Evolutionary conservation across 1,140 invertebrate species (phyloP), one percentile per base, ranked within the genome.

Genomic region (Pachyrhynchus sulphureomaculatus): DNA sequence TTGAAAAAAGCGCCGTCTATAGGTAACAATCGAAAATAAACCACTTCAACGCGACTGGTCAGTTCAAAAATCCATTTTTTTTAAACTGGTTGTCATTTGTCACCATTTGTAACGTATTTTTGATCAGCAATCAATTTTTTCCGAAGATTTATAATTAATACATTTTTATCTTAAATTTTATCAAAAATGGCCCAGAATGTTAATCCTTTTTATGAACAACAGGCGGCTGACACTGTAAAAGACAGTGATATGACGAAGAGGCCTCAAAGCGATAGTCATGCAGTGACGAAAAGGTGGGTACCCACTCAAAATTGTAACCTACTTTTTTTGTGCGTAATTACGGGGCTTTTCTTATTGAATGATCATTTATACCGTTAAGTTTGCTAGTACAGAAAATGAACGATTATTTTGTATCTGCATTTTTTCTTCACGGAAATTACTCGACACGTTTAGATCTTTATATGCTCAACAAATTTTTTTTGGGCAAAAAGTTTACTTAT

Each of bases 261-360:
- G 69, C 79, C 84, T 73, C 81, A 88, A 59, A 88, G 88, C 76
- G 89, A 91, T 75, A 91, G 89, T 81, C 89, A 92, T 79, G 88
- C 89, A 74, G 89, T 92, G 53, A 90, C 87, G 77, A 92, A 91
- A 87, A 86, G 89, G 89, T 90, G 80, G 77, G 79, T 72, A 18
- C 13, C 36, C 6, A 12, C 13, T 20, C 13, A 32, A 57, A 34
- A 23, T 41, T 42, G 4, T 44, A 55, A 24, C 34, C 26, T 62
- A 33, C 15, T 17, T 37, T 44, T 33, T 52, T 54, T 33, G 8
- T 66, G n/a, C n/a, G n/a, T n/a, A n/a, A 8, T 33, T 33, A 33
- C 6, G n/a, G 32, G 6, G 32, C 6, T 33, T 33, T 33, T 33
- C 32, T 33, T n/a, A n/a, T n/a, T n/a, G n/a, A n/a, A n/a, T n/a